Conservation (phyloP, 2,113 vertebrate genomes). For the Pedetes capensis region DNA sequence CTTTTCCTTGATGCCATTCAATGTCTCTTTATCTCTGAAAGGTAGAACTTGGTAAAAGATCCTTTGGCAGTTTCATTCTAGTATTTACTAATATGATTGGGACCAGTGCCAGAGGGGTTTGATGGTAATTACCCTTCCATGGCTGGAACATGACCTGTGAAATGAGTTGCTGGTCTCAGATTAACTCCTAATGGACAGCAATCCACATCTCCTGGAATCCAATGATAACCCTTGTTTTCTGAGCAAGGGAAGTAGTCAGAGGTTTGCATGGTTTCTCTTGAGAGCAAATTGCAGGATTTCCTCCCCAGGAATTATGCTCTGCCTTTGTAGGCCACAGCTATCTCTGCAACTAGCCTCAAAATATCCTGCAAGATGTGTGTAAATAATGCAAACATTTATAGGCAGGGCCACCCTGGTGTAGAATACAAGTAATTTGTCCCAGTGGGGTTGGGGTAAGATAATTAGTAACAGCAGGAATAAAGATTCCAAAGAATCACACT, state of each 20-base stretch:
- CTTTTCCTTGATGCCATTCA: not conserved
- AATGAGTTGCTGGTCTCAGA: conserved; percentile 53
- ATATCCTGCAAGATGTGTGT: conserved; percentile 17
- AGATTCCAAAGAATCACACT: conserved; percentile 5
- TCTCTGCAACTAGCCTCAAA: conserved; percentile 24
- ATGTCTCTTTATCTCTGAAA: conserved; percentile 60
- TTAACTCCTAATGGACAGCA: conserved; percentile 56
- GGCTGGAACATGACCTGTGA: conserved; percentile 58
- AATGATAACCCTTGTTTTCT: not conserved
- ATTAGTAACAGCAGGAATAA: conserved; percentile 60
- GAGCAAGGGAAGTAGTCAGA: not conserved
- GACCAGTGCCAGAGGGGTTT: conserved; percentile 21
- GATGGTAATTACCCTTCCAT: conserved; percentile 63
- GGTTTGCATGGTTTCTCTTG: not conserved
- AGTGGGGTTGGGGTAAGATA: not conserved
- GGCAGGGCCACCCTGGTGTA: conserved; percentile 5
- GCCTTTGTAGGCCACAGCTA: conserved; percentile 19
- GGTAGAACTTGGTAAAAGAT: not conserved
- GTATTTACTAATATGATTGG: not conserved
- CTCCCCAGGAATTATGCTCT: not conserved
- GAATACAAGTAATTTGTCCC: conserved; percentile 9
- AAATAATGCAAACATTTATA: conserved; percentile 51
- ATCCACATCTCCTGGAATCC: not conserved
- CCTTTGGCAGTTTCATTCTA: conserved; percentile 30
- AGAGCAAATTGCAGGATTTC: not conserved